phyloP scores from a whole-genome alignment of 2,113 vertebrate species.

The Marcusenius ussheri region DNA sequence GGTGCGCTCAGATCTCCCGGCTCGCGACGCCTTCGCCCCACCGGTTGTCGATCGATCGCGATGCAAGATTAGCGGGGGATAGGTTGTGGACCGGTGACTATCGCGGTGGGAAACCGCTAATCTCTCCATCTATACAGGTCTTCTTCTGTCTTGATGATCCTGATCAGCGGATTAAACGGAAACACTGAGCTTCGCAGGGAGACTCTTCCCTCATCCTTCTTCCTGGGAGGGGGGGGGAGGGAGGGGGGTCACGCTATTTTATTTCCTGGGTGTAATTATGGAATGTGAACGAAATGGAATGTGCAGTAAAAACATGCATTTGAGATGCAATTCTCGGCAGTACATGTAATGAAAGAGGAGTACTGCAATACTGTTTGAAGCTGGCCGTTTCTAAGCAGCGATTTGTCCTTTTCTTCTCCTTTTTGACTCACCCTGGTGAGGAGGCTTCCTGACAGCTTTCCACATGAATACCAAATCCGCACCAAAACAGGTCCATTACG shows the following conservation, averaged over 20 bases:
- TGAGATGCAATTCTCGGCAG: neutral
- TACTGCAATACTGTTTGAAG: neutral
- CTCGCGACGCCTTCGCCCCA: neutral
- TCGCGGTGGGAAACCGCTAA: conserved; percentile 14
- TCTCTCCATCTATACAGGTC: conserved; percentile 22
- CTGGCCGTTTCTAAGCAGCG: neutral
- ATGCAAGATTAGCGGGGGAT: conserved; percentile 14
- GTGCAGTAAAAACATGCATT: conserved; percentile 6
- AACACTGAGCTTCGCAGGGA: neutral
- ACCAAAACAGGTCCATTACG: conserved; percentile 22
- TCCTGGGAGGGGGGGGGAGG: neutral
- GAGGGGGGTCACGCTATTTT: neutral
- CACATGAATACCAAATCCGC: conserved; percentile 46
- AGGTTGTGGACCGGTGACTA: conserved; percentile 19
- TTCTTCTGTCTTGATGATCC: neutral
- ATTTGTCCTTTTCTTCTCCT: neutral
- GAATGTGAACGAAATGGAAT: neutral
- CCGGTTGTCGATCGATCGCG: conserved; percentile 12
- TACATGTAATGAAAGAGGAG: neutral
- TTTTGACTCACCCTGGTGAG: neutral
- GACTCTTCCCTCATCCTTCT: neutral
- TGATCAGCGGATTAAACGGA: conserved; percentile 18
- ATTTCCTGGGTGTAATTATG: neutral
- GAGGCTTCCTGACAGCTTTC: conserved; percentile 18
- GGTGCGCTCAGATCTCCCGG: neutral